Evolutionary conservation across 2,888 invertebrate genomes (phyloP).

Genomic region (Hyalella azteca): DNA sequence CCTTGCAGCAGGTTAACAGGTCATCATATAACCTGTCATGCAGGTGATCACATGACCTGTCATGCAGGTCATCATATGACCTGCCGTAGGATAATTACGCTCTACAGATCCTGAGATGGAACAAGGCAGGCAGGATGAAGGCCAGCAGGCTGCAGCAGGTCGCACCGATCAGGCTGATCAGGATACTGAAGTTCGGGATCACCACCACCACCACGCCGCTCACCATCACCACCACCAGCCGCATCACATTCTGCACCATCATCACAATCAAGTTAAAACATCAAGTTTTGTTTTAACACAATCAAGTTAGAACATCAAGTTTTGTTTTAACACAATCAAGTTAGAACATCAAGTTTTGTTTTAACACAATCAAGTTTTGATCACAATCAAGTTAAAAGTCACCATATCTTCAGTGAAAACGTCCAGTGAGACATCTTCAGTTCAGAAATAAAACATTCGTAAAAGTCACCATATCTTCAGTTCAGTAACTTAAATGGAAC

Average conservation of each 20-base stretch:
- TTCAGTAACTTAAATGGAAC: too few relatives aligned
- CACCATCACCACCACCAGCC: constrained; percentile 62
- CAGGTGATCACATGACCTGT: not conserved
- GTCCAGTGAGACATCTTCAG: too few relatives aligned
- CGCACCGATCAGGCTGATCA: constrained; percentile 65
- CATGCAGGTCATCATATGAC: not conserved
- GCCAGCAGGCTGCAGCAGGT: constrained; percentile 65
- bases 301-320: not conserved
- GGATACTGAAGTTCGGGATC: constrained; percentile 64
- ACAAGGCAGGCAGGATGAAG: constrained; percentile 64
- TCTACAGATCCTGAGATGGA: constrained; percentile 59
- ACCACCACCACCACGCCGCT: constrained; percentile 64
- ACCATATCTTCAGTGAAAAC: too few relatives aligned
- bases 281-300: not conserved
- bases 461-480: too few relatives aligned
- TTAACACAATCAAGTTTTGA: not conserved
- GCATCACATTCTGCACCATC: constrained; percentile 62
- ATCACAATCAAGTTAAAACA: not conserved
- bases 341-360: not conserved
- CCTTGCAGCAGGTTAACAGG: not conserved
- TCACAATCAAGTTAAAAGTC: too few relatives aligned
- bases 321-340: not conserved
- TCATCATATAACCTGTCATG: not conserved
- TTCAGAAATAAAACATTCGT: too few relatives aligned
- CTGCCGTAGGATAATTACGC: not conserved